Percentiles rank a stretch among this genome's conserved stretches.
phyloP scores from a whole-genome alignment of 2,113 vertebrate genomes.

The Mastomys natalensis region DNA sequence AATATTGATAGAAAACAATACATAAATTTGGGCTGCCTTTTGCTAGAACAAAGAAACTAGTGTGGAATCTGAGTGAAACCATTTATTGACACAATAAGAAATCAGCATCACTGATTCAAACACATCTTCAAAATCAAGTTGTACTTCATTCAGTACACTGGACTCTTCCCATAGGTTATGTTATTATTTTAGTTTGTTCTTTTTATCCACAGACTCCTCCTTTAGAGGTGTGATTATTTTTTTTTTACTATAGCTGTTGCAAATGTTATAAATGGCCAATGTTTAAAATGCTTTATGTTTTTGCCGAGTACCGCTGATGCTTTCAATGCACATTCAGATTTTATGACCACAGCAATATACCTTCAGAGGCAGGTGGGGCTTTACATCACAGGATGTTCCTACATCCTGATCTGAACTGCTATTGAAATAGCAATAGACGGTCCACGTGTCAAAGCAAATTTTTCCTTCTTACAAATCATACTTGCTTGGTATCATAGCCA shows the following conservation, averaged over 20 bases:
- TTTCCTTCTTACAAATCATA: background rate
- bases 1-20: slow-evolving; percentile 60
- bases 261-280: slow-evolving; percentile 35
- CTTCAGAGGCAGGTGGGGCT: background rate
- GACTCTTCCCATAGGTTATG: slow-evolving; percentile 10
- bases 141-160: background rate
- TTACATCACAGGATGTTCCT: background rate
- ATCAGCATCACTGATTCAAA: slow-evolving; percentile 53
- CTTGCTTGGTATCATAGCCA: background rate
- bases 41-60: slow-evolving; percentile 62
- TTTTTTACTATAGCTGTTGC: background rate
- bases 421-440: background rate
- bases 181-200: slow-evolving; percentile 56
- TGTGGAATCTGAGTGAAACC: slow-evolving; percentile 63
- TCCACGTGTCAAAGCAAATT: slow-evolving; percentile 22
- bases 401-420: slow-evolving; percentile 10
- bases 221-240: background rate
- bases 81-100: slow-evolving; percentile 37
- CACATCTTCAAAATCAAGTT: slow-evolving; percentile 66
- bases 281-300: slow-evolving; percentile 50
- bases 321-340: slow-evolving; percentile 8
- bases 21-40: slow-evolving; percentile 74
- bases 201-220: slow-evolving; percentile 11
- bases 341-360: slow-evolving; percentile 30
- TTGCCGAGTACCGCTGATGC: background rate